Evolutionary conservation across 2,113 vertebrate species (phyloP), one percentile per base, ranked within the genome.

Genomic region (Sigmodon hispidus): DNA sequence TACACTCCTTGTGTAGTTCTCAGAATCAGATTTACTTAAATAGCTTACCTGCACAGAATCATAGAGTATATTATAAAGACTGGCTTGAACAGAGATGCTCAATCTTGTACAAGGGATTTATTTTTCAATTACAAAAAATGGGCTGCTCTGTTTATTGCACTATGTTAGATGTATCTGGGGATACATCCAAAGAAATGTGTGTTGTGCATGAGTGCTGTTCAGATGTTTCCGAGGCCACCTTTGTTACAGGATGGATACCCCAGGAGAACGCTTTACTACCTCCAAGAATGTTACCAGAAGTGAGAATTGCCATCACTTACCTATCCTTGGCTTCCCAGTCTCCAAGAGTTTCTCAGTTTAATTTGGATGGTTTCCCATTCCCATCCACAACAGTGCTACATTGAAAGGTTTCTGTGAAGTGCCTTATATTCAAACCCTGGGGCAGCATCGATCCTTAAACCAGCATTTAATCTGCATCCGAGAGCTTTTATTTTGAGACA

Each of bases 111-210:
- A 34, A 93, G 81, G 73, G 73, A 95, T 70, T 91, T 96, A 48
- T n/a, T 29, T 87, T 95, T 61, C 91, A 84, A 36, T 52, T 69
- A 61, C 7, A 1, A 63, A 87, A 87, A 90, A 83, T 43, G 59
- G 84, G 55, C 81, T 89, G 8, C n/a, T 84, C 22, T 91, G 65
- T 77, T 95, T 92, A 86, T 4, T 89, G 84, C 59, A 63, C 81
- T 4, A 24, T 50, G 36, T 50, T 84, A 77, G 80, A 48, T 45
- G 26, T 61, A 95, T 55, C 72, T 43, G 0, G 22, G 2, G 36
- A 70, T 17, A 26, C 55, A 65, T 59, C 61, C 72, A 70, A 95
- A 76, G 21, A 57, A 93, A 75, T 36, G 94, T 26, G 12, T 52
- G 61, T 7, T 61, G 59, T 34, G 26, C 73, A 12, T 48, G 17